phyloP scores from a whole-genome alignment of 2,888 invertebrate species.

The Caenorhabditis macrosperma region DNA sequence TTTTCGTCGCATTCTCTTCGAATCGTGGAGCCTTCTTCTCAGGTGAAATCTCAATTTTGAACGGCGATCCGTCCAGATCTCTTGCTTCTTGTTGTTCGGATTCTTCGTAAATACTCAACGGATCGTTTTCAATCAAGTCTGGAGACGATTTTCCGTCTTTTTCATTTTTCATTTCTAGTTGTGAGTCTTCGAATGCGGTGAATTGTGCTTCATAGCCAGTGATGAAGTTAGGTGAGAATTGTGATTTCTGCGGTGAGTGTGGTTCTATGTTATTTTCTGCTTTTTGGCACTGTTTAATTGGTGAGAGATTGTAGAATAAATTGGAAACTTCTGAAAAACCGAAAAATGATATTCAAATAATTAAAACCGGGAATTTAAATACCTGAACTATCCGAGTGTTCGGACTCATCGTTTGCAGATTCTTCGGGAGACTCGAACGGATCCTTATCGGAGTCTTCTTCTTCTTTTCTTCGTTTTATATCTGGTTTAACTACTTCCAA shows the following conservation, averaged over 20 bases:
- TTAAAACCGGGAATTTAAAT: background rate
- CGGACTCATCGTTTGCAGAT: background rate
- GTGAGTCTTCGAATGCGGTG: slow-evolving; percentile 20
- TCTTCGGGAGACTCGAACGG: background rate
- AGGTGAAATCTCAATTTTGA: slow-evolving; percentile 35
- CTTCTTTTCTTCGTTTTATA: slow-evolving; percentile 33
- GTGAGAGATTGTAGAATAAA: slow-evolving; percentile 28
- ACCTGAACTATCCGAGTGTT: background rate
- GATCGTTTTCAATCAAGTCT: slow-evolving; percentile 19
- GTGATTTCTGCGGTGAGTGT: slow-evolving; percentile 22
- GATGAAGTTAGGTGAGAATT: slow-evolving; percentile 36
- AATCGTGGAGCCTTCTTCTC: slow-evolving; percentile 1
- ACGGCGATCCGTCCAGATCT: slow-evolving; percentile 9
- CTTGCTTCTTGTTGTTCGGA: slow-evolving; percentile 10
- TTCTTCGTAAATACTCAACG: slow-evolving; percentile 31
- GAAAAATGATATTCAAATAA: background rate
- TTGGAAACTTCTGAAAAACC: slow-evolving; percentile 44
- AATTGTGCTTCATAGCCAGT: slow-evolving; percentile 43
- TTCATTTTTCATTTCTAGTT: background rate
- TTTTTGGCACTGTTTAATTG: background rate
- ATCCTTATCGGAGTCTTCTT: background rate
- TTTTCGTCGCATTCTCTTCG: background rate
- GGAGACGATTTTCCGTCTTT: background rate
- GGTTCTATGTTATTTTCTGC: background rate
- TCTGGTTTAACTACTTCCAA: background rate